phyloP scores from a whole-genome alignment of 1,140 invertebrate genomes.

The Latrodectus geometricus region DNA sequence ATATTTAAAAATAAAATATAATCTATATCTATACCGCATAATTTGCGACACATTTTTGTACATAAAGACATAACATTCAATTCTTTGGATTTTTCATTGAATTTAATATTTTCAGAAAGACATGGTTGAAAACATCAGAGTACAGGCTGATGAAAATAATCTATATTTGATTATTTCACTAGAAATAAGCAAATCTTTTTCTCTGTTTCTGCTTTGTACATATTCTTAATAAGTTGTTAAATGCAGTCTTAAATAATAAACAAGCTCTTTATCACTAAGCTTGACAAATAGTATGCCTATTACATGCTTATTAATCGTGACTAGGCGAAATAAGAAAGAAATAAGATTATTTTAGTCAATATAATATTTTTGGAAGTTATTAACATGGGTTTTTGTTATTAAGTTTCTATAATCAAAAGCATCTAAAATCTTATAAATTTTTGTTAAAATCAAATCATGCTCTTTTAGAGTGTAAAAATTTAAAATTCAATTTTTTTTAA shows the following conservation, averaged over 20 bases:
- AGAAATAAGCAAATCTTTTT: background rate
- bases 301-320: slow-evolving; percentile 21
- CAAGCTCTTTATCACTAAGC: slow-evolving; percentile 25
- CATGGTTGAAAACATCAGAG: background rate
- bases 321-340: background rate
- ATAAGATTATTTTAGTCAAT: too few relatives aligned
- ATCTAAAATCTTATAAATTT: too few relatives aligned
- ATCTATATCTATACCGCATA: slow-evolving; percentile 36
- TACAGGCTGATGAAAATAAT: background rate
- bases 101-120: slow-evolving; percentile 8
- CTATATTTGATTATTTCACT: background rate
- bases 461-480: too few relatives aligned
- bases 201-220: background rate
- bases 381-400: too few relatives aligned
- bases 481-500: too few relatives aligned
- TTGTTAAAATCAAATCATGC: too few relatives aligned
- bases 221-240: background rate
- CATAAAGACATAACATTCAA: slow-evolving; percentile 47
- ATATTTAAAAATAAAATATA: slow-evolving; percentile 47
- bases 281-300: background rate
- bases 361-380: too few relatives aligned
- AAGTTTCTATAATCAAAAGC: too few relatives aligned
- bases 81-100: slow-evolving; percentile 46
- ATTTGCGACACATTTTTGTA: slow-evolving; percentile 42
- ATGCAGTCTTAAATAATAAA: background rate